Evolutionary conservation across 2,113 vertebrate species (phyloP), one percentile per base, ranked within the genome.

Genomic region (Pedionomus torquatus): DNA sequence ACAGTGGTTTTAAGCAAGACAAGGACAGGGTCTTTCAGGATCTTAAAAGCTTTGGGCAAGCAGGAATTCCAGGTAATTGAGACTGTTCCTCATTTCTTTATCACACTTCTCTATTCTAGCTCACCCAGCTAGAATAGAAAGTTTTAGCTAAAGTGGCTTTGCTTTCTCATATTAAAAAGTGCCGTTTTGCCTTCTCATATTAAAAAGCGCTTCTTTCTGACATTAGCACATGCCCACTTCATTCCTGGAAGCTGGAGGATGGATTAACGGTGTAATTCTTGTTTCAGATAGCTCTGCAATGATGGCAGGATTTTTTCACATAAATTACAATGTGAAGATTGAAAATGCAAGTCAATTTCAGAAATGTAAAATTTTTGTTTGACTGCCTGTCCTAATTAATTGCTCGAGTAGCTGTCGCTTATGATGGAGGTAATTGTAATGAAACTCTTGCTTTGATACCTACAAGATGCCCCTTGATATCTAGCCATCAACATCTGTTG

Each of bases 381-480:
- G 60, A 51, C 26, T 88, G 46, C 30, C 30, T 69, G 41, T 58
- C 46, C 35, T 95, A 85, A 87, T 80, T 93, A 89, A 60, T 93
- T 81, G 72, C 71, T 75, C 57, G 58, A 83, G n/a, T 77, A 54
- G 83, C 57, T 91, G 33, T 77, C 18, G 4, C 58, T 88, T 90
- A 41, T 28, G 64, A 64, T 75, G 51, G 76, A 86, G 72, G 41
- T 80, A 80, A 70, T 51, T 75, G 37, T 83, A 78, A 52, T 66
- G 55, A 89, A 77, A 75, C 63, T 90, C 79, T 92, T 89, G 83
- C 76, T 92, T 93, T 89, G 88, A 77, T 88, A 90, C 68, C 64
- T 85, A 81, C 35, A 92, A 92, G 79, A 78, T 81, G 72, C 64
- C 60, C 66, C 64, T 82, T 89, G 57, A 81, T 95, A 84, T 37